phyloP scores from a whole-genome alignment of 2,113 vertebrate genomes.

The Gnathonemus echidnorhynchus region DNA sequence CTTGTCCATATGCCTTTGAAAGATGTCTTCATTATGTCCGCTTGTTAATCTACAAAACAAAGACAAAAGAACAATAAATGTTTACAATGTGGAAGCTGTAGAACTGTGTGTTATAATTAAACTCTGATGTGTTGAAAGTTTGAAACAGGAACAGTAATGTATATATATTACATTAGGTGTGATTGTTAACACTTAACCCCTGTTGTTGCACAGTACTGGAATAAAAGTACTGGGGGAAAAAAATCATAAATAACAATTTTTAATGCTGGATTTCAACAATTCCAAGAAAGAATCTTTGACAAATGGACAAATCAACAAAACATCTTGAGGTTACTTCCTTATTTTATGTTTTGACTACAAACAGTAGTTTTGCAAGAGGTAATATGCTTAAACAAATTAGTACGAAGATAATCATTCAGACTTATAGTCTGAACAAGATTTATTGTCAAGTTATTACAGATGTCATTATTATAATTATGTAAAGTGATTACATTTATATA shows the following conservation, averaged over 20 bases:
- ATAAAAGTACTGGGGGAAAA: too few species aligned
- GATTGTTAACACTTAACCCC: too few species aligned
- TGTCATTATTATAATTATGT: background rate
- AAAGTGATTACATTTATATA: background rate
- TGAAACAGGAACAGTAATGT: background rate
- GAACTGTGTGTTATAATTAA: background rate
- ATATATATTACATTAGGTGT: background rate
- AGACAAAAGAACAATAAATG: slow-evolving; percentile 32
- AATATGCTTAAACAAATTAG: background rate
- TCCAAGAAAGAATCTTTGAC: background rate
- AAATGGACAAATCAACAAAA: background rate
- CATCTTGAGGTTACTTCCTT: background rate
- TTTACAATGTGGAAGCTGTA: background rate
- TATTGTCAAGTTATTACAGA: background rate
- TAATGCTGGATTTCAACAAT: background rate
- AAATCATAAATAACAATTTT: background rate
- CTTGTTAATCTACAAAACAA: slow-evolving; percentile 88
- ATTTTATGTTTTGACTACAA: background rate
- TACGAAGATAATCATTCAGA: background rate
- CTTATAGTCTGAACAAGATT: background rate
- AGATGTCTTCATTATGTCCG: slow-evolving; percentile 79
- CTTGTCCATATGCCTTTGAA: slow-evolving; percentile 56
- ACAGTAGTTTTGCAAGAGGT: background rate
- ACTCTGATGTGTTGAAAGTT: background rate
- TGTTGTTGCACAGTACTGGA: too few species aligned